phyloP scores from a whole-genome alignment of 2,888 invertebrate species.

The Uloborus plumipes region DNA sequence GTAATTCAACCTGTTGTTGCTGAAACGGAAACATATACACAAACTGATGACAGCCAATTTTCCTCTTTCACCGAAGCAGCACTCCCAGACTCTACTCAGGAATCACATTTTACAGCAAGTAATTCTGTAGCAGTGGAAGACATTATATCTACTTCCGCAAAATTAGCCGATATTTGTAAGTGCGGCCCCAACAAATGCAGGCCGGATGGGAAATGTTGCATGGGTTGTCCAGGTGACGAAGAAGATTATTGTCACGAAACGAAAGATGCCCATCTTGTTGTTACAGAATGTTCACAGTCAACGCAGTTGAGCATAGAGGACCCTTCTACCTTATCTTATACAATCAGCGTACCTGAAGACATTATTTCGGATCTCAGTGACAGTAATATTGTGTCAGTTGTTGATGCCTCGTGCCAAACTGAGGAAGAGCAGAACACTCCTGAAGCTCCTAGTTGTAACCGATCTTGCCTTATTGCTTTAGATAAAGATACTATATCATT shows the following conservation, averaged over 20 bases:
- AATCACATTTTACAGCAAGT: not conserved
- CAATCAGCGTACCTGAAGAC: slow-evolving; percentile 15
- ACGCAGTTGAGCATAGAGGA: not conserved
- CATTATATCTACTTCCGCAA: slow-evolving; percentile 61
- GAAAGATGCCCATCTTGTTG: not conserved
- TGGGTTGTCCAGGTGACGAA: slow-evolving; percentile 64
- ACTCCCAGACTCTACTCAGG: not conserved
- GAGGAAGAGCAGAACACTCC: slow-evolving; percentile 28
- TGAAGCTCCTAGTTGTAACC: slow-evolving; percentile 3
- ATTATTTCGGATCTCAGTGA: not conserved
- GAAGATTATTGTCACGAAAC: slow-evolving; percentile 46
- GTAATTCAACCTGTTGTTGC: not conserved
- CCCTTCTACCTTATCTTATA: not conserved
- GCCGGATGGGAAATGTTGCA: slow-evolving; percentile 61
- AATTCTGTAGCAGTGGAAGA: slow-evolving; percentile 42
- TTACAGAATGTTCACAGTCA: not conserved
- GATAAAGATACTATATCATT: slow-evolving; percentile 31
- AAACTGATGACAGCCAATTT: not conserved
- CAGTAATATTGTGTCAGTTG: slow-evolving; percentile 1
- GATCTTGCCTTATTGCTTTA: slow-evolving; percentile 9
- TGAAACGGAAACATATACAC: not conserved
- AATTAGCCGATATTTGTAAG: slow-evolving; percentile 65
- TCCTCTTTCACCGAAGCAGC: not conserved
- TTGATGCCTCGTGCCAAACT: slow-evolving; percentile 57
- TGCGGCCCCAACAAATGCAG: slow-evolving; percentile 65